Base-by-base conservation (phyloP, 2,797 vertebrate species). In the Momotus momota region DNA sequence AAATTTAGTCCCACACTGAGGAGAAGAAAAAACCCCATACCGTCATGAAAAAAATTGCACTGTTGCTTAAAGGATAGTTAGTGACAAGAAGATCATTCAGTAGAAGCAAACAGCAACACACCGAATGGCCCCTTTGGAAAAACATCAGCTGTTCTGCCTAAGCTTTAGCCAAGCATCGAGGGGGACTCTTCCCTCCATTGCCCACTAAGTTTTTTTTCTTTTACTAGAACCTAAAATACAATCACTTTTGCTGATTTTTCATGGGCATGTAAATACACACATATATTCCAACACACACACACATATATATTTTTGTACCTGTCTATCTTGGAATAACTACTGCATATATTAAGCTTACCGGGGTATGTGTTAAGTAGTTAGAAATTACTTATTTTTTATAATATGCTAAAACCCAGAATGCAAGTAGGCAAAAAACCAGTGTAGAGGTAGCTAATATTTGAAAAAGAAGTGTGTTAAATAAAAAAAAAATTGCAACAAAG, bases 101-200 rank as follows among this genome's bases (percentile, higher is more conserved):
- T 78, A 86, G 85, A 94, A 94, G 81, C 45, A 91, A 95, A 88
- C 38, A 81, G 51, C 22, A 86, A 74, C 51, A 60, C 31, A 26
- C 29, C 86, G 94, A 95, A 46, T 80, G 90, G 52, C n/a, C 40
- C 45, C 81, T 86, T 70, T 41, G 54, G 40, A 90, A 14, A 58
- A 95, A 89, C 25, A 78, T 27, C 85, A 88, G 90, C 78, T 93
- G 91, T 46, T 91, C 64, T 96, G 17, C 29, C 60, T 64, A 67
- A 29, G 17, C 21, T 88, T 79, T 83, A 94, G 45, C 40, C 58
- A 93, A 85, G 33, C 20, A 86, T 12, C 33, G 74, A 58, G 18
- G 46, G 26, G 6, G 93, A 64, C 5, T 46, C n/a, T 70, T 93
- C 77, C 33, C 4, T 86, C 33, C 49, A 3, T 43, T 52, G 22